These are phyloP conservation scores for Falco berigora DNA, from an alignment of 2,797 vertebrate genomes.

Conservation along the genomic window DNA sequence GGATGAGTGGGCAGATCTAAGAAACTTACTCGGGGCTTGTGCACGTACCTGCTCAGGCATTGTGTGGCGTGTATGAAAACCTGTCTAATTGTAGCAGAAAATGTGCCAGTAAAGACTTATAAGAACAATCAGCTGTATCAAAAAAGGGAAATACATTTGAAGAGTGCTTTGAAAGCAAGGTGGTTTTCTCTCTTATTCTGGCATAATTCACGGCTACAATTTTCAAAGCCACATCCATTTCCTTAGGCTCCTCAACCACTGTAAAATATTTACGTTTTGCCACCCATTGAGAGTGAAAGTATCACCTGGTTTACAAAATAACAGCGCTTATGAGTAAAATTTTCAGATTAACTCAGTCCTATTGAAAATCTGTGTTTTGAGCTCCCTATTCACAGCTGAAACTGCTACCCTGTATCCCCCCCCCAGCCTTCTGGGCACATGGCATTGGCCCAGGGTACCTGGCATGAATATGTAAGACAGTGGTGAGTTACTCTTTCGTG, in stretches of 20 bases:
- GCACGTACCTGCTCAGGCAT: fast-evolving
- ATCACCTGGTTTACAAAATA: background rate
- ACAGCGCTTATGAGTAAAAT: background rate
- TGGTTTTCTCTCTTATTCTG: background rate
- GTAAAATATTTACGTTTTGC: background rate
- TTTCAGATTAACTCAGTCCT: background rate
- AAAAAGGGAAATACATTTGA: background rate
- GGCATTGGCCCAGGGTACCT: background rate
- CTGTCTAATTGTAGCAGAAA: background rate
- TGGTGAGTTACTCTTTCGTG: fast-evolving
- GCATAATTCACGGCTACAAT: background rate
- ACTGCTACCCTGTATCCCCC: fast-evolving
- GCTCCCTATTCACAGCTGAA: background rate
- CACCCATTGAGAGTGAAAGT: background rate
- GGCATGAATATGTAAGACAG: fast-evolving
- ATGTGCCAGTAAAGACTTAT: background rate
- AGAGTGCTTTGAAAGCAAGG: background rate
- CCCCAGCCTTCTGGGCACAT: background rate
- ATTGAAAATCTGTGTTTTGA: fast-evolving
- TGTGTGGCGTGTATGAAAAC: background rate
- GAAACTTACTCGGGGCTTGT: background rate
- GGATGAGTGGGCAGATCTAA: background rate
- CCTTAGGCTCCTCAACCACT: background rate
- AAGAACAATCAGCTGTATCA: background rate
- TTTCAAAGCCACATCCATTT: background rate